A percentile compares a stretch with the other conserved stretches of the same genome.
phyloP scores from a whole-genome alignment of 1,140 invertebrate genomes.

The Homalodisca vitripennis region DNA sequence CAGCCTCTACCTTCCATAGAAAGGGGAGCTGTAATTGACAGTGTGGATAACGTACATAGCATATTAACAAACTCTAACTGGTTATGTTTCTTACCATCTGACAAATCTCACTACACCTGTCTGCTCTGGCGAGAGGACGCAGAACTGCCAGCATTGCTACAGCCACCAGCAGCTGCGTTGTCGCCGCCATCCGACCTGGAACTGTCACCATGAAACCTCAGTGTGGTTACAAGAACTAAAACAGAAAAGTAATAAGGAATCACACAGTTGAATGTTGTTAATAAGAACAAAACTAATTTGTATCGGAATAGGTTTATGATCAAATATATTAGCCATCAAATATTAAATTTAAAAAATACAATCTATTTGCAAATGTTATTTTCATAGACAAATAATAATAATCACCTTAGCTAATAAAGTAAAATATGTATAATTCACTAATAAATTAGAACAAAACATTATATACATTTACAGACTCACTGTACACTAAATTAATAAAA shows the following conservation, averaged over 20 bases:
- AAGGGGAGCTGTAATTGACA: background rate
- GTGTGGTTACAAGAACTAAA: background rate
- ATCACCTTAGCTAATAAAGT: too few species aligned
- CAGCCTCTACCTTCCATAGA: background rate
- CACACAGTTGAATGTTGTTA: background rate
- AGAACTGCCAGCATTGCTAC: background rate
- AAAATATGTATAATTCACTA: too few species aligned
- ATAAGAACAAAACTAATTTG: background rate
- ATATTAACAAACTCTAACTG: background rate
- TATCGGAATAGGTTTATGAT: background rate
- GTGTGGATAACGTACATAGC: background rate
- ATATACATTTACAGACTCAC: too few species aligned
- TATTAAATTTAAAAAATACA: background rate
- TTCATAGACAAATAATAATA: too few species aligned
- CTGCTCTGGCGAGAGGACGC: background rate
- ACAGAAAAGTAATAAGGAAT: background rate
- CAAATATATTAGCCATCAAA: background rate
- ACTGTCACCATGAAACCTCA: too few species aligned
- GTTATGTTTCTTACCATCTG: background rate
- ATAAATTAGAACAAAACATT: too few species aligned
- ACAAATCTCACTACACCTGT: constrained; percentile 22
- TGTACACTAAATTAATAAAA: too few species aligned
- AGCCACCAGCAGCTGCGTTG: background rate
- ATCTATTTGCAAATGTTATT: too few species aligned
- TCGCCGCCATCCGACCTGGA: background rate